These are phyloP conservation scores for Sitophilus oryzae DNA, from an alignment of 1,140 invertebrate genomes.

Conservation along the genomic window DNA sequence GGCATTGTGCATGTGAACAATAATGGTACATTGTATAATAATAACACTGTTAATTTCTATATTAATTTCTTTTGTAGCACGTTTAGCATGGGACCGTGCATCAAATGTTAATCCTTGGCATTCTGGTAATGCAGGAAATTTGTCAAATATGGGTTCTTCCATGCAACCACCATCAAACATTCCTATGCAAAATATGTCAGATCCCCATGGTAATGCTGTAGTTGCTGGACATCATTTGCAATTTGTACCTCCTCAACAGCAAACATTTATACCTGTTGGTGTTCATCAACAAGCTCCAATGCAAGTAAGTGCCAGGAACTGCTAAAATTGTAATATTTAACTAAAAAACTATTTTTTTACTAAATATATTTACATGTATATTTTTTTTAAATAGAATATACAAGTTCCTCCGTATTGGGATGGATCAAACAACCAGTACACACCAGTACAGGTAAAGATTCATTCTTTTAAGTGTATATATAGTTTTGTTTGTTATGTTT, in stretches of 20 bases:
- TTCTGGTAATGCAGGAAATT: too few species aligned
- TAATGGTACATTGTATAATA: constrained; percentile 16
- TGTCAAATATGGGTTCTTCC: neutral
- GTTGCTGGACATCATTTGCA: neutral
- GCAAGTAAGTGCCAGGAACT: constrained; percentile 3
- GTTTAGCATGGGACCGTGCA: constrained; percentile 21
- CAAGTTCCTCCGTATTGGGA: neutral
- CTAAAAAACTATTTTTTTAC: neutral
- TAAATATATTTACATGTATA: neutral
- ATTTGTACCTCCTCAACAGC: constrained; percentile 1
- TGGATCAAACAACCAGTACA: neutral
- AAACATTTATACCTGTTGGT: neutral
- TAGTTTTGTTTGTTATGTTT: neutral
- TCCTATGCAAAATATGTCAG: constrained; percentile 11
- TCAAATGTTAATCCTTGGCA: too few species aligned
- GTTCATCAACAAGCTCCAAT: constrained; percentile 3
- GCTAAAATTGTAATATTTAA: neutral
- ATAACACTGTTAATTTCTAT: constrained; percentile 6
- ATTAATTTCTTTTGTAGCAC: constrained; percentile 19
- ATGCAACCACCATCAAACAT: constrained; percentile 2
- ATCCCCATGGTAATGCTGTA: neutral
- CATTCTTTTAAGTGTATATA: neutral
- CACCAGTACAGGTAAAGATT: constrained; percentile 4
- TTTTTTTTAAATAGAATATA: neutral
- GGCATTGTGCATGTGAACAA: constrained; percentile 25